phyloP scores from a whole-genome alignment of 92 coral and sea anemone genomes.

The Blastomussa wellsi region DNA sequence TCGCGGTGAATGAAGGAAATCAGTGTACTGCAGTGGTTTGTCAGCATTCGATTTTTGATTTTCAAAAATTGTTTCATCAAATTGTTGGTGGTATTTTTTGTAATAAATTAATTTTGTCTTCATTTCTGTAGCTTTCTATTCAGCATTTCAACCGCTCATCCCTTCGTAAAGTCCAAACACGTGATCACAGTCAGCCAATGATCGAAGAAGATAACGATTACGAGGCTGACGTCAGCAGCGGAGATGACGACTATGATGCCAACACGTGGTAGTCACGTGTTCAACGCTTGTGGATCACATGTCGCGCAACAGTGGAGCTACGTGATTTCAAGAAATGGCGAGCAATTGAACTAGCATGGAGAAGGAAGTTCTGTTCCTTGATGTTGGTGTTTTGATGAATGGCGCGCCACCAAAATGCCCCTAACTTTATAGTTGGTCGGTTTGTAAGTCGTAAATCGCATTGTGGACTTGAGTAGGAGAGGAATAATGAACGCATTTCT shows the following conservation, averaged over 20 bases:
- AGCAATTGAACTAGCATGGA: neutral
- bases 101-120: neutral
- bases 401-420: neutral
- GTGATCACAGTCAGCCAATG: slow-evolving; percentile 60
- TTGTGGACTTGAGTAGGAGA: neutral
- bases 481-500: neutral
- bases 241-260: slow-evolving; percentile 12
- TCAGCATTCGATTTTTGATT: too few relatives aligned
- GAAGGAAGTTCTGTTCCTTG: neutral
- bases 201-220: slow-evolving; percentile 40
- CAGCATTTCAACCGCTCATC: slow-evolving; percentile 51
- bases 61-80: too few relatives aligned
- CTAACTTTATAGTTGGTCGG: neutral
- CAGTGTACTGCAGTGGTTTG: too few relatives aligned
- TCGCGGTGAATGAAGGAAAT: too few relatives aligned
- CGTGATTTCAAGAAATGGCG: neutral
- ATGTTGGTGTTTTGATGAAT: neutral
- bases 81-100: too few relatives aligned
- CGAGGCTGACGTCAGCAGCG: slow-evolving; percentile 58
- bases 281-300: neutral
- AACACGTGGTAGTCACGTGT: slow-evolving; percentile 2
- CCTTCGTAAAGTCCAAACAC: slow-evolving; percentile 60
- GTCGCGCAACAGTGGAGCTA: neutral
- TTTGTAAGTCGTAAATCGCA: neutral
- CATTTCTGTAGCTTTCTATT: slow-evolving; percentile 50